Percentiles rank a stretch among this genome's conserved stretches.
Conservation (phyloP, 2,797 vertebrate species). For the Acanthopagrus latus region DNA sequence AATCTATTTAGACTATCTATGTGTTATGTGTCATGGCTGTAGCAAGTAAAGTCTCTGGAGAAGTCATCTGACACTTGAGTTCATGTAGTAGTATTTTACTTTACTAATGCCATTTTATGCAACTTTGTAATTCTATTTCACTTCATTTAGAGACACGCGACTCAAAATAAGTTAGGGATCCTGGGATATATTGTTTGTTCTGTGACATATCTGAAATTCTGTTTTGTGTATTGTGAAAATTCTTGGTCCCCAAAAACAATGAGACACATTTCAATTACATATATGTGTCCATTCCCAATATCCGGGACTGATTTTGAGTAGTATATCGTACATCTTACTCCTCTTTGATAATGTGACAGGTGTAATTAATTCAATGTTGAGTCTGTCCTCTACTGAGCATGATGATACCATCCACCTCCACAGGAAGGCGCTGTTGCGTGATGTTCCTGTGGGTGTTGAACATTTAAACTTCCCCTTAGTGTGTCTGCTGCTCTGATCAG, state of each 20-base stretch:
- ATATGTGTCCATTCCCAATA: too few species aligned
- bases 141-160: too few species aligned
- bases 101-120: not conserved
- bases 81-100: not conserved
- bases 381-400: not conserved
- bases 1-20: not conserved
- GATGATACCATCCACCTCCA: constrained; percentile 26
- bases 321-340: not conserved
- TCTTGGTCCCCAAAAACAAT: too few species aligned
- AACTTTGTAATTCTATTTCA: not conserved
- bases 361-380: not conserved
- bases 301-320: too few species aligned
- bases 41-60: not conserved
- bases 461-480: not conserved
- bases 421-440: constrained; percentile 36
- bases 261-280: too few species aligned
- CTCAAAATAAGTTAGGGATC: too few species aligned
- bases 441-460: not conserved
- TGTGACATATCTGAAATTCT: too few species aligned
- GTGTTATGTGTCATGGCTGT: not conserved
- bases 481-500: not conserved
- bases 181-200: too few species aligned
- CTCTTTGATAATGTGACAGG: too few species aligned
- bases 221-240: too few species aligned
- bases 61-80: not conserved